phyloP scores from a whole-genome alignment of 1,140 invertebrate species.

The Aphelinus certus region DNA sequence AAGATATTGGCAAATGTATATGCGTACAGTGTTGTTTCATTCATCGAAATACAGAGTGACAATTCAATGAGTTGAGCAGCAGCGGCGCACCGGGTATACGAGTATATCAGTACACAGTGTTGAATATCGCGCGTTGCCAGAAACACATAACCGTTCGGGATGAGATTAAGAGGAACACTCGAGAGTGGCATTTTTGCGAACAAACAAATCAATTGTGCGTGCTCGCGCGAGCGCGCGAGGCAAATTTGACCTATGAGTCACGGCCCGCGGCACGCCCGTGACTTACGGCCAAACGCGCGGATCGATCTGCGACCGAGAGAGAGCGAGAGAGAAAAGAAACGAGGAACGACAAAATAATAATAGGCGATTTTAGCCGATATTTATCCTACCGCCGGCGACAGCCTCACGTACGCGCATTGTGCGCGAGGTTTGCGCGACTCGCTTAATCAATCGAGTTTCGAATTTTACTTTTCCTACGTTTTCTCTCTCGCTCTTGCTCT shows the following conservation, averaged over 20 bases:
- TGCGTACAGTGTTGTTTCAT: no score
- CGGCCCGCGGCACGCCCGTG: constrained; percentile 15
- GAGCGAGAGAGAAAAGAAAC: no score
- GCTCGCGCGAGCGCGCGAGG: constrained; percentile 8
- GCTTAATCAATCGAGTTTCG: no score
- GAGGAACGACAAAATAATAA: constrained; percentile 18
- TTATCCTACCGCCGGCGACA: constrained; percentile 22
- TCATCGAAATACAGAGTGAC: no score
- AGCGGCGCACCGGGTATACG: no score
- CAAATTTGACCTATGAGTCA: constrained; percentile 49
- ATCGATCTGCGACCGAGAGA: background rate
- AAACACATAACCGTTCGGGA: constrained; percentile 25
- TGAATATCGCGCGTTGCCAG: constrained; percentile 25
- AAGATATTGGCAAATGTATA: no score
- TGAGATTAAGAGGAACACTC: constrained; percentile 23
- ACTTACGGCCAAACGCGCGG: constrained; percentile 32
- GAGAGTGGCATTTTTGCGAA: constrained; percentile 44
- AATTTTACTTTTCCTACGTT: constrained; percentile 2
- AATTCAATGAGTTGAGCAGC: no score
- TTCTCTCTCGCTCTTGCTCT: background rate
- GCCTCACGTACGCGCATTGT: constrained; percentile 32
- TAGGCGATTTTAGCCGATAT: constrained; percentile 26
- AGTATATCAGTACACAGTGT: no score
- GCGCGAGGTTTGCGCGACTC: background rate
- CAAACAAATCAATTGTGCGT: constrained; percentile 52